Conservation (phyloP, 2,888 invertebrate genomes). For the Proisotoma minuta region DNA sequence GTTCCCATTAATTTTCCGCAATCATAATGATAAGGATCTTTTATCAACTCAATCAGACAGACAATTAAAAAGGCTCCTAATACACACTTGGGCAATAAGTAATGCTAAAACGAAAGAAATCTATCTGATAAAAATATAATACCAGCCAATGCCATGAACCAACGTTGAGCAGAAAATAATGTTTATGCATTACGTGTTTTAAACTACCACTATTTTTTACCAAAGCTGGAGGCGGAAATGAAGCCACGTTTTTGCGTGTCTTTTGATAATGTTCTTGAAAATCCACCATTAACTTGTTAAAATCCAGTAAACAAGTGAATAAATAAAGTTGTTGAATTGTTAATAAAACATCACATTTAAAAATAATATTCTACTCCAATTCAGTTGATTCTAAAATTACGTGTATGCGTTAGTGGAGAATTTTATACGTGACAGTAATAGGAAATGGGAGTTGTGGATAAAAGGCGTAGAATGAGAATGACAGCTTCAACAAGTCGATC, state of each 20-base stretch:
- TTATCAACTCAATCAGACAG: constrained; percentile 44
- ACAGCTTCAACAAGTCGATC: constrained; percentile 35
- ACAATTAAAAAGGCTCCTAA: constrained; percentile 46
- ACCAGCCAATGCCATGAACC: neutral
- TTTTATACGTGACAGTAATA: constrained; percentile 3
- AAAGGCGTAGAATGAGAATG: constrained; percentile 37
- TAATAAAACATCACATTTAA: no score
- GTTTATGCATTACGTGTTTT: no score
- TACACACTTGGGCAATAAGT: constrained; percentile 20
- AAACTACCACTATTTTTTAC: no score
- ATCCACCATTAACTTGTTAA: no score
- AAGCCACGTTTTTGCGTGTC: no score
- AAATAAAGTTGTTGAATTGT: no score
- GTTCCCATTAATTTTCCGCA: constrained; percentile 47
- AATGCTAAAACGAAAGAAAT: neutral
- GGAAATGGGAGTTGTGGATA: neutral
- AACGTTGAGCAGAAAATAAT: neutral
- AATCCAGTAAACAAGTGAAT: no score
- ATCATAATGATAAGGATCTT: constrained; percentile 45
- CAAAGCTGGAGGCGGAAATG: no score
- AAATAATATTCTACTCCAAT: no score
- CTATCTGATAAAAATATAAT: neutral
- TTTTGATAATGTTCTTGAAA: no score
- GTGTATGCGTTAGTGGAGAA: no score
- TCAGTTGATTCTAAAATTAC: no score